Conservation (phyloP, 2,113 vertebrate genomes). For the Gallinago media region DNA sequence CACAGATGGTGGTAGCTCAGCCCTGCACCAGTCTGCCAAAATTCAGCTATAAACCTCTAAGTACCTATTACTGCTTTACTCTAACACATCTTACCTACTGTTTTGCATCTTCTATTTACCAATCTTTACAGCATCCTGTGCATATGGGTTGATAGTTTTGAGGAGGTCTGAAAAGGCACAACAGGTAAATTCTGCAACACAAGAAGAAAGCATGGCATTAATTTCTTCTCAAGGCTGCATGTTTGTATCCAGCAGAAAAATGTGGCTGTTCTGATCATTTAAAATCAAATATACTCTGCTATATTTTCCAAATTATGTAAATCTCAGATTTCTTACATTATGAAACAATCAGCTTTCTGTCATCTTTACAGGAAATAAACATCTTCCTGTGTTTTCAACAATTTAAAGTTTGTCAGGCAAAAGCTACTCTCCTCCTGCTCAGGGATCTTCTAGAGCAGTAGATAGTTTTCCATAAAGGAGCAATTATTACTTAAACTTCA, state of each 20-base stretch:
- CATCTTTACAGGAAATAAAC: not conserved
- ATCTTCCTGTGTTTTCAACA: not conserved
- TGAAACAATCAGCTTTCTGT: not conserved
- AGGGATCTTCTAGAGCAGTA: not conserved
- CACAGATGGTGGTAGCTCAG: not conserved
- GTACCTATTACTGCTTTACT: not conserved
- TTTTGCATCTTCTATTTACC: not conserved
- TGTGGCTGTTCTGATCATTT: not conserved
- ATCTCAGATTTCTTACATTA: not conserved
- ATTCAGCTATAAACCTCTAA: not conserved
- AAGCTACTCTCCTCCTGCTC: not conserved
- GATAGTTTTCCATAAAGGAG: not conserved
- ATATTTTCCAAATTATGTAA: not conserved
- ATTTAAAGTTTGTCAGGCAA: not conserved
- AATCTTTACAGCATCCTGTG: not conserved
- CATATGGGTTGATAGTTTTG: not conserved
- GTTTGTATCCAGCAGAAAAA: not conserved
- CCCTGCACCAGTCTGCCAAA: not conserved
- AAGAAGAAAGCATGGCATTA: not conserved
- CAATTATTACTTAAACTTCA: not conserved
- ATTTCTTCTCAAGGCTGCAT: not conserved
- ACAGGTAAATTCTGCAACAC: not conserved
- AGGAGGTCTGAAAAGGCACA: not conserved
- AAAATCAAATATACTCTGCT: not conserved
- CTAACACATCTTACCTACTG: not conserved